Conservation (phyloP, 2,113 vertebrate species). For the Anguilla rostrata region DNA sequence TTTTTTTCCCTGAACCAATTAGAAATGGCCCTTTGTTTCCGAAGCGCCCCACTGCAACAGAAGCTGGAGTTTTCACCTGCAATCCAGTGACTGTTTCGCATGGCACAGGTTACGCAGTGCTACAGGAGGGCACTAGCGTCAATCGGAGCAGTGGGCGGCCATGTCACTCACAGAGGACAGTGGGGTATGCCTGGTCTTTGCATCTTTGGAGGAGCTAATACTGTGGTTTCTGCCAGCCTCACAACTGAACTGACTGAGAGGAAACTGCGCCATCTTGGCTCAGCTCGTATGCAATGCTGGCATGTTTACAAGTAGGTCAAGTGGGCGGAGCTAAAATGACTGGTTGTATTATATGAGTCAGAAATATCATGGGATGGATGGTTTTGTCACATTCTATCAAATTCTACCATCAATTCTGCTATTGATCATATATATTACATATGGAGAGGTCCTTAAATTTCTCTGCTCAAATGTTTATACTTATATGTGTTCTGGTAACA, state of each 20-base stretch:
- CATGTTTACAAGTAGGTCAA: not conserved
- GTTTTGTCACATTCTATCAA: not conserved
- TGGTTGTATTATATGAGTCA: not conserved
- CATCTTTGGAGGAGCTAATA: not conserved
- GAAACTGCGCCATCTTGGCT: not conserved
- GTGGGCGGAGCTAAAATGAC: not conserved
- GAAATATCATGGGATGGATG: not conserved
- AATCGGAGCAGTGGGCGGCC: too few relatives aligned
- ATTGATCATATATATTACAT: not conserved
- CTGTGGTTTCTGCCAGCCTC: not conserved
- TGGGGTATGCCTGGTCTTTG: not conserved
- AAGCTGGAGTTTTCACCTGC: too few relatives aligned
- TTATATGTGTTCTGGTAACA: not conserved
- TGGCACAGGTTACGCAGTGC: too few relatives aligned
- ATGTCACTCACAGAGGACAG: not conserved
- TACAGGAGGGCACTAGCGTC: too few relatives aligned
- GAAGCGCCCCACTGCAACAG: too few relatives aligned
- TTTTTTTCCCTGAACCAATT: too few relatives aligned
- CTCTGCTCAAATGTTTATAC: not conserved
- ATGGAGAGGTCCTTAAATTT: not conserved
- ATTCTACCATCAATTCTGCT: not conserved
- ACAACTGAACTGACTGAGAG: not conserved
- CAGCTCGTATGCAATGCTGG: not conserved
- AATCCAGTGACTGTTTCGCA: too few relatives aligned
- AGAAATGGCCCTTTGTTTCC: too few relatives aligned